Evolutionary conservation across 1,140 invertebrate genomes (phyloP), one percentile per base, ranked within the genome.

Genomic region (Sitobion miscanthi): DNA sequence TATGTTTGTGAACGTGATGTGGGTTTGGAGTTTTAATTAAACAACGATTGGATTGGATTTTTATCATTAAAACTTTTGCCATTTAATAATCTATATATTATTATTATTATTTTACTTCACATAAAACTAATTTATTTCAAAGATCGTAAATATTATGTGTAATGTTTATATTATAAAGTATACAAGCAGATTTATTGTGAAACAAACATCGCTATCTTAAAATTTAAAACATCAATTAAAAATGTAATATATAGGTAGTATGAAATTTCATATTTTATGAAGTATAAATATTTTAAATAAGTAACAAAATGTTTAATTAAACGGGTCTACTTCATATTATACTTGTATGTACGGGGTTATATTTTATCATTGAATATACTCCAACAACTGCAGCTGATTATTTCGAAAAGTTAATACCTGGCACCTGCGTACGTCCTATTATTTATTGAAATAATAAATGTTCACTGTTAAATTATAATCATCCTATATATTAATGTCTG

Each of bases 401-500:
- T 77, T 77, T 77, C 14, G 14, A 77, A 77, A 77, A n/a, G 62
- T 77, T 77, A 21, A 54, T 54, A 54, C 52, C 52, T 54, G 42
- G 42, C 42, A 54, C 45, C 42, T 42, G 42, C 49, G 49, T 52
- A 52, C 49, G 8, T 52, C 62, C n/a, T 77, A n/a, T 77, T 77
- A 77, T n/a, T 77, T 77, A 77, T 77, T 77, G n/a, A 77, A 77
- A 77, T n/a, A 77, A 35, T n/a, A 30, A 77, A 77, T 77, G 62
- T 77, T 77, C 62, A 77, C n/a, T 77, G 62, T 77, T 77, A 77
- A 77, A 77, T 77, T 77, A 77, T 77, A 77, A 77, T 77, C n/a
- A 20, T n/a, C n/a, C 14, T 23, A 77, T n/a, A 35, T 77, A n/a
- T 77, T n/a, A 77, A 77, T 77, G 62, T n/a, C n/a, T 77, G 62